Conservation (phyloP, 1,140 invertebrate species). For the Diabrotica undecimpunctata region DNA sequence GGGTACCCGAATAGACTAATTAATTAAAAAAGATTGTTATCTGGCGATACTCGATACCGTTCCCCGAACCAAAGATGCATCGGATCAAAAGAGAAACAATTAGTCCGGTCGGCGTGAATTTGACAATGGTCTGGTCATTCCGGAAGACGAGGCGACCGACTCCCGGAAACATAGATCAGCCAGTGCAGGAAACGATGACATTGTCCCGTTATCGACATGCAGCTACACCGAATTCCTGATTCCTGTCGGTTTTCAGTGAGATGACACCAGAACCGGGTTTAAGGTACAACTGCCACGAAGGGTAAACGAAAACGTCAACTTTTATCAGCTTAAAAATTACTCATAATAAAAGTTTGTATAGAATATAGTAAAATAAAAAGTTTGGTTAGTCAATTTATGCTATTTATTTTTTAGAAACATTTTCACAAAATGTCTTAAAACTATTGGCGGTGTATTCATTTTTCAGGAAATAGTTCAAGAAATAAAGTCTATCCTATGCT, state of each 20-base stretch:
- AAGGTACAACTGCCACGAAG: background rate
- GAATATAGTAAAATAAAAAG: no score
- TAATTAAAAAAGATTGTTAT: no score
- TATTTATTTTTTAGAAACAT: no score
- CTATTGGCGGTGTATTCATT: no score
- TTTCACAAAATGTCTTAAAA: no score
- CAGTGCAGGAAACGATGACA: slow-evolving; percentile 14
- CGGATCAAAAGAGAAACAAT: slow-evolving; percentile 8
- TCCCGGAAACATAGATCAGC: slow-evolving; percentile 20
- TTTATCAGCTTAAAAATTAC: background rate
- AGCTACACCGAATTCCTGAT: slow-evolving; percentile 8
- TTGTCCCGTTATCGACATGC: slow-evolving; percentile 19
- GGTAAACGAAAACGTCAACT: background rate
- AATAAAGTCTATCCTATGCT: no score
- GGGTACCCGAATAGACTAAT: no score
- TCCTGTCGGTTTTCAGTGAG: slow-evolving; percentile 6
- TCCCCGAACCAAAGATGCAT: background rate
- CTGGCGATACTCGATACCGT: no score
- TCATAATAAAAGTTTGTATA: no score
- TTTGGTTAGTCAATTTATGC: no score
- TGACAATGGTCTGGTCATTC: slow-evolving; percentile 16
- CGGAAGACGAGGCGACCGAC: slow-evolving; percentile 10
- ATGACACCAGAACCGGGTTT: background rate
- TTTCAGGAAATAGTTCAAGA: no score
- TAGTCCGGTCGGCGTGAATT: slow-evolving; percentile 11